A percentile compares a stretch with the other conserved stretches of the same genome.
Evolutionary conservation across 2,113 vertebrate genomes (phyloP).

Genomic region (Phylloscopus trochilus): DNA sequence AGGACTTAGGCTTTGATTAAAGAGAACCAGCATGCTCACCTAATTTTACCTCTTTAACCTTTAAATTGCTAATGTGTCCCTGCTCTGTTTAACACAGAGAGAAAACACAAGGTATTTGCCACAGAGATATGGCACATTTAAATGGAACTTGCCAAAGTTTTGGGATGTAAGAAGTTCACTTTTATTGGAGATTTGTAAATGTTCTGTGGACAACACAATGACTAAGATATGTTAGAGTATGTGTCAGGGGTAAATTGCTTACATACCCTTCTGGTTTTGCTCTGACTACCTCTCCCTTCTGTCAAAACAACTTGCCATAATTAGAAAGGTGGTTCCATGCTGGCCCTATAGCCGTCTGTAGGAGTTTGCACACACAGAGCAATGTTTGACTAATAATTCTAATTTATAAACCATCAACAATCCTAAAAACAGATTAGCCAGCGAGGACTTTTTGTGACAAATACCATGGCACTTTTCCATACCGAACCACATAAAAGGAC

Average conservation of each 20-base stretch:
- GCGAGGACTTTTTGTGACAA: conserved; percentile 62
- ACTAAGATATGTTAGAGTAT: neutral
- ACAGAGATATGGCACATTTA: neutral
- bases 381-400: conserved; percentile 56
- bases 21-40: neutral
- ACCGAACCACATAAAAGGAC: conserved; percentile 65
- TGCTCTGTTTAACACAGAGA: neutral
- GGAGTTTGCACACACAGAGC: conserved; percentile 13
- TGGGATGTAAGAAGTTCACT: neutral
- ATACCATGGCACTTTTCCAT: conserved; percentile 64
- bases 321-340: neutral
- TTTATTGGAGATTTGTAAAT: neutral
- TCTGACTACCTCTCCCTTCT: neutral
- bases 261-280: neutral
- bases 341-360: neutral
- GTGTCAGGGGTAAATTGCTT: neutral
- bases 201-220: neutral
- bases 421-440: conserved; percentile 65
- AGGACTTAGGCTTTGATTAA: neutral
- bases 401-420: conserved; percentile 67
- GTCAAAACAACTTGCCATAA: neutral
- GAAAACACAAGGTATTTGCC: neutral
- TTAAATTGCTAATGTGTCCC: neutral
- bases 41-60: neutral
- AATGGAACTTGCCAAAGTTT: neutral